Conservation (phyloP, 1,140 invertebrate genomes). For the Halesus radiatus region DNA sequence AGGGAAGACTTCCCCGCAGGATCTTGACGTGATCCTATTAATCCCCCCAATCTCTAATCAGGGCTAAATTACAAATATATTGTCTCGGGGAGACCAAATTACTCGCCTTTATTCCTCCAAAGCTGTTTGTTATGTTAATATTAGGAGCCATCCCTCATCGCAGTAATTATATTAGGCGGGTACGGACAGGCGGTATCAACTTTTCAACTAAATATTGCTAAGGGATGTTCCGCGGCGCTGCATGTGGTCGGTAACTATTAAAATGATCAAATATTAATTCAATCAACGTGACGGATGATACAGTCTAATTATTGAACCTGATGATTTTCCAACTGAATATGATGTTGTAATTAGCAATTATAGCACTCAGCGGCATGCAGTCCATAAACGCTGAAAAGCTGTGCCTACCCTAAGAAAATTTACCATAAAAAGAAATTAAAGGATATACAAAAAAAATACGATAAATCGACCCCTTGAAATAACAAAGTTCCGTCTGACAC, state of each 20-base stretch:
- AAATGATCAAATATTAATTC: conserved; percentile 13
- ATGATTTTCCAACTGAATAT: background rate
- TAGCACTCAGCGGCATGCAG: too few species aligned
- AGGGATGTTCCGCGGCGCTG: background rate
- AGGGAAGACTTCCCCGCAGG: conserved; percentile 8
- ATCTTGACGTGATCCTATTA: conserved; percentile 29
- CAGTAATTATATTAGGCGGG: conserved; percentile 22
- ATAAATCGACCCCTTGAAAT: too few species aligned
- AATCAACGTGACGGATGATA: conserved; percentile 20
- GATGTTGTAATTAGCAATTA: too few species aligned
- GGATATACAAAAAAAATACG: too few species aligned
- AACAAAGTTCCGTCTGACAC: too few species aligned
- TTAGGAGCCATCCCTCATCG: conserved; percentile 24
- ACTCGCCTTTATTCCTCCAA: conserved; percentile 21
- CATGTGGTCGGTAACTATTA: background rate
- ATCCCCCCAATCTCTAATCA: conserved; percentile 35
- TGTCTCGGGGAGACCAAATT: conserved; percentile 36
- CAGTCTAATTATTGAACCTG: background rate
- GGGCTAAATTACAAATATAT: conserved; percentile 45
- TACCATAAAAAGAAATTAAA: too few species aligned
- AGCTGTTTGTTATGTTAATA: conserved; percentile 41
- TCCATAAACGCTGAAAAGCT: too few species aligned
- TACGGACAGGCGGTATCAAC: background rate
- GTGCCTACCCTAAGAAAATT: too few species aligned
- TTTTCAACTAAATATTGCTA: background rate